These are phyloP conservation scores for Eupelmus urozonus DNA, from an alignment of 2,888 invertebrate species.

Conservation along the genomic window DNA sequence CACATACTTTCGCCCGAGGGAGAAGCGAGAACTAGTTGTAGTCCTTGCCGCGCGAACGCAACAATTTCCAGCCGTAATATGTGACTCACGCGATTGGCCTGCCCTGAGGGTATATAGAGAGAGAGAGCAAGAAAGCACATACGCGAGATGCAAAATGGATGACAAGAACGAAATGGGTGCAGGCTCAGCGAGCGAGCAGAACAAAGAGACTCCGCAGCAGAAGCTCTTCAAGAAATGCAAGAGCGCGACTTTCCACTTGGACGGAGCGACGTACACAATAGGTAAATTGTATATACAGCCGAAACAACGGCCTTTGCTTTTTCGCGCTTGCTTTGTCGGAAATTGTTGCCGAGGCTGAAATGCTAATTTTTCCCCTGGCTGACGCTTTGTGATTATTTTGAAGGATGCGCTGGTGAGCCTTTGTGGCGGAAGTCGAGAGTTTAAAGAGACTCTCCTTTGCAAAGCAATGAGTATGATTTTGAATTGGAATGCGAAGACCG, in stretches of 20 bases:
- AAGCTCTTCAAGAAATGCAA: constrained; percentile 89
- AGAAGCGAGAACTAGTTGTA: neutral
- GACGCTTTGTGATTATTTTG: neutral
- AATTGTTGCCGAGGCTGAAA: constrained; percentile 34
- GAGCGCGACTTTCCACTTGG: constrained; percentile 91
- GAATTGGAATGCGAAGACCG: neutral
- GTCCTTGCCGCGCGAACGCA: neutral
- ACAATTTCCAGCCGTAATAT: constrained; percentile 1
- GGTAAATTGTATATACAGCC: constrained; percentile 79
- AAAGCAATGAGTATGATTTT: too few species aligned
- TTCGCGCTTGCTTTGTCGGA: neutral
- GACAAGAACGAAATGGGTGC: constrained; percentile 61
- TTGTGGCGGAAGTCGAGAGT: too few species aligned
- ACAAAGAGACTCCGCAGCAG: constrained; percentile 64
- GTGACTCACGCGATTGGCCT: constrained; percentile 5
- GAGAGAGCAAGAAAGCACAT: neutral
- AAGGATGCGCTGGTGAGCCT: too few species aligned
- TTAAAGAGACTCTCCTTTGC: too few species aligned
- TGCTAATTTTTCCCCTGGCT: constrained; percentile 17
- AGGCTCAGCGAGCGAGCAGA: constrained; percentile 57
- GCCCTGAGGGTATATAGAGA: too few species aligned
- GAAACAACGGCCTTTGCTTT: neutral
- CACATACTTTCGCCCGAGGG: neutral
- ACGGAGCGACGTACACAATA: constrained; percentile 91
- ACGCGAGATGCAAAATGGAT: constrained; percentile 63